Conservation (phyloP, 2,113 vertebrate genomes). For the Ginglymostoma cirratum region DNA sequence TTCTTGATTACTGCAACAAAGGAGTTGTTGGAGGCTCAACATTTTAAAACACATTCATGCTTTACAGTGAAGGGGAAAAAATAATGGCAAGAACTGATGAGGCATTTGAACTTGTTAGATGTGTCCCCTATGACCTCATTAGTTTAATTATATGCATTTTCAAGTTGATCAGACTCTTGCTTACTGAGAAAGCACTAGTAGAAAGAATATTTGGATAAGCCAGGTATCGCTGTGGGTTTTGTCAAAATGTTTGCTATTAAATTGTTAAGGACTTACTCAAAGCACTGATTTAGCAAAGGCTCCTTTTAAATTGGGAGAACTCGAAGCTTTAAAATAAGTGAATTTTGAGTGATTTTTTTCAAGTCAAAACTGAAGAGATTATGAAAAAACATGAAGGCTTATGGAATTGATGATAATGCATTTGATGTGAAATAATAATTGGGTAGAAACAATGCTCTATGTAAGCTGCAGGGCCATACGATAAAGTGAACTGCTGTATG, state of each 20-base stretch:
- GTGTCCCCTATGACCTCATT: slow-evolving; percentile 34
- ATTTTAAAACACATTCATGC: not conserved
- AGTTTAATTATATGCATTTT: slow-evolving; percentile 35
- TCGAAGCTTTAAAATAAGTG: not conserved
- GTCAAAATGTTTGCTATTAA: not conserved
- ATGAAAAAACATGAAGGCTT: not conserved
- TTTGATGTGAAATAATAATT: not conserved
- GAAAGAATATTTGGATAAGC: not conserved
- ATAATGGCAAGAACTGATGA: not conserved
- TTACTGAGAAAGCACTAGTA: slow-evolving; percentile 17
- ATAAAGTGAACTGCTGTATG: not conserved
- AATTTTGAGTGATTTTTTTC: not conserved
- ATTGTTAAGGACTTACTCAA: not conserved
- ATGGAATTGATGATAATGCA: not conserved
- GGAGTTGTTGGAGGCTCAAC: too few species aligned
- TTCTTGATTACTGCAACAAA: not conserved
- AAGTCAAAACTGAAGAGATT: not conserved
- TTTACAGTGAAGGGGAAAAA: not conserved
- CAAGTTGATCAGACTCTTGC: not conserved
- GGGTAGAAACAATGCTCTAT: not conserved
- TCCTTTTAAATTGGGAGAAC: not conserved
- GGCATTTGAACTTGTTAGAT: slow-evolving; percentile 18
- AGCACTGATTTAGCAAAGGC: not conserved
- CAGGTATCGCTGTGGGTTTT: not conserved
- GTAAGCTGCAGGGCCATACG: not conserved